phyloP scores from a whole-genome alignment of 2,888 invertebrate genomes.

The Laspeyria flexula region DNA sequence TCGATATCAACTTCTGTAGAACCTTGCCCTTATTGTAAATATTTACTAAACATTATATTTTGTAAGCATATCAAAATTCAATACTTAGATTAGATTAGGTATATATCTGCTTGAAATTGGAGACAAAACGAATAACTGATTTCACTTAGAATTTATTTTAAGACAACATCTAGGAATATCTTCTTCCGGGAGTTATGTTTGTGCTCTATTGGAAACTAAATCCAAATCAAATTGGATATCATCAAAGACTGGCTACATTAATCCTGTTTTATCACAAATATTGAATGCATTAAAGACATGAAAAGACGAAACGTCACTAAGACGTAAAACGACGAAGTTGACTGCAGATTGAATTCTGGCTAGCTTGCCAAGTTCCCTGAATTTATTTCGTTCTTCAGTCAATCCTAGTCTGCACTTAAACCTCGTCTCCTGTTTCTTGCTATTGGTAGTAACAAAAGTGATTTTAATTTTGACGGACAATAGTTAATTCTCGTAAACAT shows the following conservation, averaged over 20 bases:
- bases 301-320: constrained; percentile 11
- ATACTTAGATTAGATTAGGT: too few relatives aligned
- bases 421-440: not conserved
- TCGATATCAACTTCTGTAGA: too few relatives aligned
- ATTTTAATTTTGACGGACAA: too few relatives aligned
- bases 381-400: constrained; percentile 13
- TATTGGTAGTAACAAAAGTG: not conserved
- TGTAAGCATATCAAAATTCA: too few relatives aligned
- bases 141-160: too few relatives aligned
- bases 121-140: too few relatives aligned
- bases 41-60: too few relatives aligned
- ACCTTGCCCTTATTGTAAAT: too few relatives aligned
- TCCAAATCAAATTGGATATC: not conserved
- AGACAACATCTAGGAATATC: too few relatives aligned
- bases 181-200: too few relatives aligned
- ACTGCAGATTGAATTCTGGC: not conserved
- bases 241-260: not conserved
- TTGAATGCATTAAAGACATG: constrained; percentile 18
- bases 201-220: not conserved
- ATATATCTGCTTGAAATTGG: too few relatives aligned
- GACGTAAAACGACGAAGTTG: constrained; percentile 6
- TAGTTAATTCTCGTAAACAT: too few relatives aligned
- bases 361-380: constrained; percentile 16
- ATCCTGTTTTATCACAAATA: constrained; percentile 2
- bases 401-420: not conserved